Evolutionary conservation across 1,140 invertebrate species (phyloP).

Genomic region (Pogonus chalceus): DNA sequence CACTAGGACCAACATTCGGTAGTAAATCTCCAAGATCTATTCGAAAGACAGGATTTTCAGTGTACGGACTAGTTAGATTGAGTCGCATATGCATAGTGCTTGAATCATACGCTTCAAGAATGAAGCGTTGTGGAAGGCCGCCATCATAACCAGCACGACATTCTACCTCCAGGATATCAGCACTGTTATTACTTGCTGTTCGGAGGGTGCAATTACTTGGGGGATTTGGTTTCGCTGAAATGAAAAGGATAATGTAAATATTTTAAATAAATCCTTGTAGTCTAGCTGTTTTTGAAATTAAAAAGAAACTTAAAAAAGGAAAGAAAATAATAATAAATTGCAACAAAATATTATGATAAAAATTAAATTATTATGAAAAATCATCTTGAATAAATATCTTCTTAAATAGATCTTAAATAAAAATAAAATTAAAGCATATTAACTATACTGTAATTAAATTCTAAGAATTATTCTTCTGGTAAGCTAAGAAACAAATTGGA

Average conservation of each 20-base stretch:
- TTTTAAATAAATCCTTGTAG: no score
- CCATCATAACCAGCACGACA: constrained; percentile 74
- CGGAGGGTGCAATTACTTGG: constrained; percentile 74
- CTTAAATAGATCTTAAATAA: no score
- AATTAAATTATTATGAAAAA: no score
- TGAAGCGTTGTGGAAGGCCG: constrained; percentile 70
- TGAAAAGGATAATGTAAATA: neutral
- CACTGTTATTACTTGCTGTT: constrained; percentile 53
- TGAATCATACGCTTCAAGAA: constrained; percentile 69
- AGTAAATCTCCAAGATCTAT: constrained; percentile 55
- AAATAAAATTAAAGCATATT: no score
- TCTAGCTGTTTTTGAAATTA: no score
- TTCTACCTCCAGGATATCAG: constrained; percentile 60
- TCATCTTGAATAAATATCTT: no score
- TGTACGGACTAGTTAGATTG: constrained; percentile 47
- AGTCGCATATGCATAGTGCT: constrained; percentile 56
- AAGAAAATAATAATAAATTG: no score
- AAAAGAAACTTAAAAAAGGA: no score
- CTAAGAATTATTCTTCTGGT: no score
- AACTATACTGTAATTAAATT: no score
- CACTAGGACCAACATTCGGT: constrained; percentile 24
- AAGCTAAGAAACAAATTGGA: no score
- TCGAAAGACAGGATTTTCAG: constrained; percentile 54
- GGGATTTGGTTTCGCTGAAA: constrained; percentile 63
- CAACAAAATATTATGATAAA: neutral